Conservation (phyloP, 2,113 vertebrate genomes). For the Orycteropus afer region DNA sequence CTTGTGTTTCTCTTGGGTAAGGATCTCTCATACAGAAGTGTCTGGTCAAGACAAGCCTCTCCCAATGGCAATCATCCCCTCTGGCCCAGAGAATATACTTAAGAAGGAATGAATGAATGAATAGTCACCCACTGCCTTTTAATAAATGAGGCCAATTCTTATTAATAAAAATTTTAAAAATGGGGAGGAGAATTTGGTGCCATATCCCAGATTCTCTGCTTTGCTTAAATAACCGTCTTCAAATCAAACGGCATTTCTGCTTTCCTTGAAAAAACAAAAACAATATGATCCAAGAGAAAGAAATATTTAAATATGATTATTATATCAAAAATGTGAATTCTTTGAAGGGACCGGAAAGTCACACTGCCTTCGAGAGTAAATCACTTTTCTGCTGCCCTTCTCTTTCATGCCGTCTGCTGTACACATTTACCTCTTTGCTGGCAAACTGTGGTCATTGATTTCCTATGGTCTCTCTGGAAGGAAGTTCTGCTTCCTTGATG, state of each 20-base stretch:
- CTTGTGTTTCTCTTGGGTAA: conserved; percentile 43
- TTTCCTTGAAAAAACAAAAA: not conserved
- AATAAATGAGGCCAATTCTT: conserved; percentile 56
- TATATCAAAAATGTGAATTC: conserved; percentile 76
- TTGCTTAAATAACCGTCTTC: conserved; percentile 60
- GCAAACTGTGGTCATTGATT: conserved; percentile 94
- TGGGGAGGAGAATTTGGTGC: rapidly evolving
- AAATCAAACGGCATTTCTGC: not conserved
- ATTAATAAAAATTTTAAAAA: not conserved
- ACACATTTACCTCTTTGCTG: conserved; percentile 85
- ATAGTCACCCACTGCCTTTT: conserved; percentile 60
- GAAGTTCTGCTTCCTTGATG: conserved; percentile 92
- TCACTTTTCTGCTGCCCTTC: conserved; percentile 87
- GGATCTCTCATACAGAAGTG: conserved; percentile 71
- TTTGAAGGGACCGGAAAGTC: conserved; percentile 83
- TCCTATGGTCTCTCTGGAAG: conserved; percentile 92
- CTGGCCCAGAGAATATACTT: conserved; percentile 40
- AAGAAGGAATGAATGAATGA: conserved; percentile 21
- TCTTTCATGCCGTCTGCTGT: conserved; percentile 85
- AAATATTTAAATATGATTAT: conserved; percentile 69
- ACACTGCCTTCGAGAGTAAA: conserved; percentile 79
- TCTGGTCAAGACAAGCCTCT: conserved; percentile 69
- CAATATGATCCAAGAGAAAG: conserved; percentile 38
- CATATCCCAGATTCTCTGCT: conserved; percentile 19
- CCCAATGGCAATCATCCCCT: not conserved